Base-by-base conservation (phyloP, 2,797 vertebrate genomes). In the Buceros bicornis region DNA sequence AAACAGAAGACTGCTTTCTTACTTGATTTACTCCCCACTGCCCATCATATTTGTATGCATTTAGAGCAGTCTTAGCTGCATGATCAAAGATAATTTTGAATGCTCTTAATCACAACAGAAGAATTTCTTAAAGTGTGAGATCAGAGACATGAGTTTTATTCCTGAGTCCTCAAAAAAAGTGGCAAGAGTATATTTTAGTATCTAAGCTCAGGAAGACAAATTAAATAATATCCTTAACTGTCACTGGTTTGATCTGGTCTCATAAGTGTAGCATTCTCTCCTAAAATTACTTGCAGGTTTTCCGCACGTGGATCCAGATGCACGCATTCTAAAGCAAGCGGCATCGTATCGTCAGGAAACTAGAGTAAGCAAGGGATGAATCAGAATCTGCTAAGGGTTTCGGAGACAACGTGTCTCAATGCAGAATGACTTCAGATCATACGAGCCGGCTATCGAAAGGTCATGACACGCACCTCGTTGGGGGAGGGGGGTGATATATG, bases 161-260 rank as follows among this genome's bases (percentile, higher is more conserved):
- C 22, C 26, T 3, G 28, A 69, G 20, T 82, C 42, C 45, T 77
- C n/a, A 61, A 57, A 67, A 64, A 77, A 77, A 93, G 8, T 11
- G 8, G 5, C 42, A 70, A 77, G 13, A 53, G 12, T 17, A 6
- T 57, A 17, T 85, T 80, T 93, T 37, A 77, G 24, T 61, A 67
- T 72, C 82, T 91, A 78, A 89, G 42, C 57, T 45, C 29, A 65
- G 65, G 76, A 85, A 89, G n/a, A 8, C 67, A 78, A 82, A 90
- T 71, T 57, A 67, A 80, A 93, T 35, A 87, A 73, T 24, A 51
- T 47, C 19, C 22, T 82, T 84, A 71, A 58, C 71, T 62, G 33
- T 67, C 47, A 31, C 31, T 90, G 42, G 17, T 70, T 51, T 71
- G 72, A 80, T 93, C 89, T 83, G 53, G 33, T 89, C 85, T 89